Conservation (phyloP, 2,797 vertebrate genomes). For the Ictinia mississippiensis region DNA sequence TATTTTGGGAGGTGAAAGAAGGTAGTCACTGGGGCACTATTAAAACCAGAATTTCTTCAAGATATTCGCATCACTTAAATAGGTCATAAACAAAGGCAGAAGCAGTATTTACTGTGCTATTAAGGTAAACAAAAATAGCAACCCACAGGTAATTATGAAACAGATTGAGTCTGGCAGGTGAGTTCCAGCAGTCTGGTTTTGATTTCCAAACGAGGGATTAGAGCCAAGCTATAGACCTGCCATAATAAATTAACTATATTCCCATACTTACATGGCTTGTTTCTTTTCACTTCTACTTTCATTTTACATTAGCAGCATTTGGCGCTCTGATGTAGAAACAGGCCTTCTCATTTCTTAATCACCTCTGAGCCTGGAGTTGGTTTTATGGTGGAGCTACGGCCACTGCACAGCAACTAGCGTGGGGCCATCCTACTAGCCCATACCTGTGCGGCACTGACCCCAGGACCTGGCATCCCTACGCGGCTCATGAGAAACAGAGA, state of each 20-base stretch:
- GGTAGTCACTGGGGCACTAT: neutral
- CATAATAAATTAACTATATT: constrained; percentile 60
- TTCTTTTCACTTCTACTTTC: constrained; percentile 67
- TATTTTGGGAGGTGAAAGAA: constrained; percentile 51
- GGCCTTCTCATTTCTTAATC: neutral
- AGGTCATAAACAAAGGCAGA: constrained; percentile 47
- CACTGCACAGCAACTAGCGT: neutral
- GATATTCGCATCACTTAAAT: constrained; percentile 27
- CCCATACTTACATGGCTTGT: neutral
- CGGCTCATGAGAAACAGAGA: neutral
- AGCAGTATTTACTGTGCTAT: constrained; percentile 48
- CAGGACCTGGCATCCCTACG: neutral
- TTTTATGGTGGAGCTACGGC: neutral
- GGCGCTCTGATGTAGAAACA: neutral
- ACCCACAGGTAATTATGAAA: constrained; percentile 55
- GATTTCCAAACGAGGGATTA: constrained; percentile 53
- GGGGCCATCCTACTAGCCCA: neutral
- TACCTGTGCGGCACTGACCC: neutral
- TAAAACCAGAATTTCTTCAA: constrained; percentile 40
- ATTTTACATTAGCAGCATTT: constrained; percentile 62
- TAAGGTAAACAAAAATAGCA: constrained; percentile 72
- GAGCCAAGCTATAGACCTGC: constrained; percentile 38
- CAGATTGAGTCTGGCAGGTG: constrained; percentile 67
- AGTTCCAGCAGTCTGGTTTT: constrained; percentile 67
- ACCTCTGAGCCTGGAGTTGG: neutral